Percentiles rank a stretch among this genome's conserved stretches.
Conservation (phyloP, 2,113 vertebrate species). For the Rattus norvegicus region DNA sequence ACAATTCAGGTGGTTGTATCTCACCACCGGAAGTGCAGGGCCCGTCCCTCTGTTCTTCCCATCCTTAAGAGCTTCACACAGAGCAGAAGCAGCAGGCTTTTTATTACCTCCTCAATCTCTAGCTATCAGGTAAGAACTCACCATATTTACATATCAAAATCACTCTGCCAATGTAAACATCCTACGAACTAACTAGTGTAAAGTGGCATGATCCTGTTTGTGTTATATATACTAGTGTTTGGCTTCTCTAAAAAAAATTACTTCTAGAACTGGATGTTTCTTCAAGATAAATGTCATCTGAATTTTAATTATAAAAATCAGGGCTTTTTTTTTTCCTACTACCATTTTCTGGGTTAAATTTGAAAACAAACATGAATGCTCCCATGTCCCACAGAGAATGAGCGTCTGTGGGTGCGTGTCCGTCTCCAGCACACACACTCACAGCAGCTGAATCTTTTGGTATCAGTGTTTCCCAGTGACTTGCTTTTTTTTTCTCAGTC, state of each 20-base stretch:
- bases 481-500: conserved; percentile 73
- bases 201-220: neutral
- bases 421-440: neutral
- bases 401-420: neutral
- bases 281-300: conserved; percentile 12
- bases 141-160: neutral
- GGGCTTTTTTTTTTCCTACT: neutral
- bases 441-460: neutral
- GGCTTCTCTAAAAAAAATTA: neutral
- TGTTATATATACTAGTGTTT: neutral
- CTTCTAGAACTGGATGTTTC: neutral
- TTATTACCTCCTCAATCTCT: neutral
- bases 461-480: conserved; percentile 8
- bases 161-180: neutral
- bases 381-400: neutral
- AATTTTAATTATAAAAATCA: neutral
- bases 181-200: neutral
- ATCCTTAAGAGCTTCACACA: neutral
- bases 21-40: too few relatives aligned
- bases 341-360: neutral
- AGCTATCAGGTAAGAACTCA: neutral
- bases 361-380: neutral
- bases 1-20: neutral
- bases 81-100: neutral
- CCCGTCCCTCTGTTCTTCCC: neutral